Conservation (phyloP, 2,113 vertebrate species). For the Zingel zingel region DNA sequence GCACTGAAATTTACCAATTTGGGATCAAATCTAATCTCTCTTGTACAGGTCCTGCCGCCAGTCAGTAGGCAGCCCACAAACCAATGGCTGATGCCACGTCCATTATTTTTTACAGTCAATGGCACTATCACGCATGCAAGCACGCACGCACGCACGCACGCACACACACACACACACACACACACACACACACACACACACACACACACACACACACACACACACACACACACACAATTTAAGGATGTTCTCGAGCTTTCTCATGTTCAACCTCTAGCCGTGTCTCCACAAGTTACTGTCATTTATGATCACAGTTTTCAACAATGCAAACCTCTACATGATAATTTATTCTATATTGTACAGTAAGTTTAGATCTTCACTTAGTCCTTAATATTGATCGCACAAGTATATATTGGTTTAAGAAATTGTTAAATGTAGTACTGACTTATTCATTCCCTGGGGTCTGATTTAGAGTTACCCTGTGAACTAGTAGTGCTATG, state of each 20-base stretch:
- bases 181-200: neutral
- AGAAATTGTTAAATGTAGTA: neutral
- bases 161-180: constrained; percentile 32
- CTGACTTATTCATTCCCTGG: neutral
- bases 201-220: constrained; percentile 25
- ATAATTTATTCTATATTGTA: neutral
- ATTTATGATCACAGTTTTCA: neutral
- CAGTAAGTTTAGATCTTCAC: neutral
- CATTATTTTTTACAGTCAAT: too few relatives aligned
- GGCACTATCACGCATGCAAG: too few relatives aligned
- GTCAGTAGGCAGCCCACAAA: too few relatives aligned
- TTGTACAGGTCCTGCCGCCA: too few relatives aligned
- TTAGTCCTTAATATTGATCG: neutral
- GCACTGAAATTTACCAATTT: too few relatives aligned
- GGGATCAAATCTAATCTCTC: too few relatives aligned
- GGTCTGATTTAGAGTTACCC: neutral
- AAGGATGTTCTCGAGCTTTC: neutral
- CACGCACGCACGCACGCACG: accelerated
- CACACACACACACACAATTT: constrained; percentile 15
- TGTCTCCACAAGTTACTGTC: neutral
- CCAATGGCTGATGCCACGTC: too few relatives aligned
- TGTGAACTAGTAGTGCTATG: neutral
- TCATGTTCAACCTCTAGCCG: neutral
- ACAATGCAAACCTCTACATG: neutral
- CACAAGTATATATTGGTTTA: neutral